phyloP scores from a whole-genome alignment of 2,113 vertebrate species.

The Damaliscus lunatus region DNA sequence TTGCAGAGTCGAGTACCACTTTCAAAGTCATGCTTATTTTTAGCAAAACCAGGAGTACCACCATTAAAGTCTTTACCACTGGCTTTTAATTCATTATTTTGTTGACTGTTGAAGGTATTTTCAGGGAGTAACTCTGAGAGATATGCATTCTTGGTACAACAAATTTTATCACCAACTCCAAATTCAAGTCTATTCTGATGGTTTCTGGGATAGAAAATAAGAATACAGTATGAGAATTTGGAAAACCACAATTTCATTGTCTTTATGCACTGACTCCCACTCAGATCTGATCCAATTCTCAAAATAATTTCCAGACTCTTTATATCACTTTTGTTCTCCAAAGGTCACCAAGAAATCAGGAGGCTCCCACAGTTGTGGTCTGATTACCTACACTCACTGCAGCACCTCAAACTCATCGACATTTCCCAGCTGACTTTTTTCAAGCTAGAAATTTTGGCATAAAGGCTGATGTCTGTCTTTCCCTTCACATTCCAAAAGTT shows the following conservation, averaged over 20 bases:
- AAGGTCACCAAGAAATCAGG: background rate
- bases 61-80: background rate
- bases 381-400: background rate
- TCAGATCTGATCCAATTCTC: background rate
- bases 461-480: background rate
- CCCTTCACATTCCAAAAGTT: background rate
- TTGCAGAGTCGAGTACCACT: constrained; percentile 84
- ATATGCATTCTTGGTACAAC: constrained; percentile 83
- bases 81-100: background rate
- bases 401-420: background rate
- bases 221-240: background rate
- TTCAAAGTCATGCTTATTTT: constrained; percentile 3
- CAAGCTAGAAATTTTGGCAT: background rate
- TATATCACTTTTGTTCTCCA: background rate
- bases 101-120: background rate
- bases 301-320: background rate
- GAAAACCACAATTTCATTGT: background rate
- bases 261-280: background rate
- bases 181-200: constrained; percentile 76
- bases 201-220: constrained; percentile 71
- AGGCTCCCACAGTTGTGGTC: background rate
- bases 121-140: constrained; percentile 74
- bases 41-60: background rate
- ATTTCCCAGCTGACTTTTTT: background rate
- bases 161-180: constrained; percentile 84